phyloP scores from a whole-genome alignment of 1,140 invertebrate genomes.

The Kradibia gibbosae region DNA sequence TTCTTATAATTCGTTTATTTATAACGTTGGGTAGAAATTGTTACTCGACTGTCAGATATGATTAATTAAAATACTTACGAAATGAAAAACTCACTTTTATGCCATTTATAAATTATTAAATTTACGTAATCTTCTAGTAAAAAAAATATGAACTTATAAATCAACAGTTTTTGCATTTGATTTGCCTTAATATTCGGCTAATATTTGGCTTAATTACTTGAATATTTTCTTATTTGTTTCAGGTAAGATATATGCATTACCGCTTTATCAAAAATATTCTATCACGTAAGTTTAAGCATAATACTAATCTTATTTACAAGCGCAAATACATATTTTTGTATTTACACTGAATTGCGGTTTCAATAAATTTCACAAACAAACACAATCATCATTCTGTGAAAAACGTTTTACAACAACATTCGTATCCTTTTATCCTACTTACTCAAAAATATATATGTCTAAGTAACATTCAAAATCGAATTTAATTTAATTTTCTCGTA shows the following conservation, averaged over 20 bases:
- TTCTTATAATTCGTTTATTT: too few species aligned
- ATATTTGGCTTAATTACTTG: neutral
- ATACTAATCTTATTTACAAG: neutral
- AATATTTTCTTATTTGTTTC: slow-evolving; percentile 18
- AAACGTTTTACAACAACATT: too few species aligned
- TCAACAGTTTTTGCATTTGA: neutral
- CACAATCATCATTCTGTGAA: too few species aligned
- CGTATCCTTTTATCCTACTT: too few species aligned
- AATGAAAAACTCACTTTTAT: too few species aligned
- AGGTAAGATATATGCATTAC: slow-evolving; percentile 8
- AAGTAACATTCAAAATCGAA: too few species aligned
- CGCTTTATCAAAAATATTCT: neutral
- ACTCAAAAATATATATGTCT: too few species aligned
- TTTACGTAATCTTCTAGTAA: neutral
- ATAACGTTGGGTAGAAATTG: too few species aligned
- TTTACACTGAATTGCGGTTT: neutral
- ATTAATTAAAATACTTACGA: too few species aligned
- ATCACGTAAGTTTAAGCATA: slow-evolving; percentile 9
- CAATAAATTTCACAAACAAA: neutral
- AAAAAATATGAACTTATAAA: too few species aligned
- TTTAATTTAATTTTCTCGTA: too few species aligned
- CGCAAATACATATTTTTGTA: neutral
- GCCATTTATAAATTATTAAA: neutral
- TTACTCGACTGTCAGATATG: too few species aligned
- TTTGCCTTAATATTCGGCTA: neutral